These are phyloP conservation scores for Gila orcuttii DNA, from an alignment of 2,113 vertebrate genomes.

Conservation along the genomic window DNA sequence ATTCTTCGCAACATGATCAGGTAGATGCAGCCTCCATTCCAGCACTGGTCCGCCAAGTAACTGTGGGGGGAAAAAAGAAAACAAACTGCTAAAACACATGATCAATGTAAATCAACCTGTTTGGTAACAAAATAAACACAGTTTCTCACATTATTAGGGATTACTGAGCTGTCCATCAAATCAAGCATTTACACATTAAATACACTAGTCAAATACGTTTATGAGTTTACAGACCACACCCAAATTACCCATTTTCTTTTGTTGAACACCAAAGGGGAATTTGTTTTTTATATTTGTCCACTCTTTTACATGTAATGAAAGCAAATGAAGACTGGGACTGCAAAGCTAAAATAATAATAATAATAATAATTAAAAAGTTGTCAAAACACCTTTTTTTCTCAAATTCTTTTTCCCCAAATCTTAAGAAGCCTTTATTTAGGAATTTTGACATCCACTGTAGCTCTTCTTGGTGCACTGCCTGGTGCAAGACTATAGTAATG, in stretches of 20 bases:
- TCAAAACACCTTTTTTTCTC: background rate
- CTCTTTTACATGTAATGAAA: background rate
- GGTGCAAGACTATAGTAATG: background rate
- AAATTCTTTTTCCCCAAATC: background rate
- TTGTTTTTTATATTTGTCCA: background rate
- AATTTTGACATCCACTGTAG: background rate
- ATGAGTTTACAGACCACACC: background rate
- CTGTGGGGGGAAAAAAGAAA: constrained; percentile 68
- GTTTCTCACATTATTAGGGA: background rate
- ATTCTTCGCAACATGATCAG: constrained; percentile 96
- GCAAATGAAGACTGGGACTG: background rate
- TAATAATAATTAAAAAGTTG: background rate
- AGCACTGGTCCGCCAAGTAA: constrained; percentile 97
- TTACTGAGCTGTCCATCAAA: constrained; percentile 6
- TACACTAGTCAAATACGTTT: background rate
- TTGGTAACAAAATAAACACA: background rate
- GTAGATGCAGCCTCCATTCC: constrained; percentile 95
- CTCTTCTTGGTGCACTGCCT: background rate
- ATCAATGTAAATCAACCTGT: background rate
- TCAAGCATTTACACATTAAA: background rate
- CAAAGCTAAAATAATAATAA: background rate
- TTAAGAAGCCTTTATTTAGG: background rate
- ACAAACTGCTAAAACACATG: background rate
- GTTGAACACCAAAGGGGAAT: background rate
- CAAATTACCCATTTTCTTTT: background rate